phyloP scores from a whole-genome alignment of 2,888 invertebrate species.

The Zygaena filipendulae region DNA sequence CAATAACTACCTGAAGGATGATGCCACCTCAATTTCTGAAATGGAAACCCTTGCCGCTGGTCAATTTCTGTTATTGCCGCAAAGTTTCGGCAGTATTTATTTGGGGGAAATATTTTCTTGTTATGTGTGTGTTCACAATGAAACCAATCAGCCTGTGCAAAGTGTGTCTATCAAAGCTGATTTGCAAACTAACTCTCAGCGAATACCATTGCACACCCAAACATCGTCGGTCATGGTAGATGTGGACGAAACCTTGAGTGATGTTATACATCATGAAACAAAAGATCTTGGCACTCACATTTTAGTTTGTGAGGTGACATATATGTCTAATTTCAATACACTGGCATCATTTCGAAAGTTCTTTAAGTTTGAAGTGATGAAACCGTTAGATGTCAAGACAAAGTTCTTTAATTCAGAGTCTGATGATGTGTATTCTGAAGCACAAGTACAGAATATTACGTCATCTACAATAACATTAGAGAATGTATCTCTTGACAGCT shows the following conservation, averaged over 20 bases:
- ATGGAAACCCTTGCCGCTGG: conserved; percentile 87
- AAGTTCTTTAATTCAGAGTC: conserved; percentile 96
- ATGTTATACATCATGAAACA: conserved; percentile 98
- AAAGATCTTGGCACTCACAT: conserved; percentile 99
- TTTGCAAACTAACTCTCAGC: conserved; percentile 91
- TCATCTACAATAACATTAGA: conserved; percentile 93
- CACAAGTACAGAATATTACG: conserved; percentile 91
- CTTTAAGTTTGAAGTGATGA: conserved; percentile 97
- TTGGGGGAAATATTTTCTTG: conserved; percentile 98
- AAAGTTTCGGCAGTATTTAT: conserved; percentile 98
- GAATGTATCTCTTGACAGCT: conserved; percentile 93
- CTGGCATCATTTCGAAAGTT: conserved; percentile 93
- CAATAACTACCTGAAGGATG: conserved; percentile 81
- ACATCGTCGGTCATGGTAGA: conserved; percentile 70
- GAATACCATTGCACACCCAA: conserved; percentile 82
- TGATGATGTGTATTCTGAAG: conserved; percentile 79
- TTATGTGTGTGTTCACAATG: conserved; percentile 97
- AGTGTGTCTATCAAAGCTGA: conserved; percentile 92
- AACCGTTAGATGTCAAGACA: conserved; percentile 98
- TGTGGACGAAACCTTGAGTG: conserved; percentile 90
- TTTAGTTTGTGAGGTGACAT: conserved; percentile 95
- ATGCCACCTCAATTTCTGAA: conserved; percentile 84
- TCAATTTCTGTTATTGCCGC: conserved; percentile 92
- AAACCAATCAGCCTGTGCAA: conserved; percentile 84
- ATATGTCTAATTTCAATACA: conserved; percentile 79